phyloP scores from a whole-genome alignment of 1,140 invertebrate genomes.

The Trichonephila clavata region DNA sequence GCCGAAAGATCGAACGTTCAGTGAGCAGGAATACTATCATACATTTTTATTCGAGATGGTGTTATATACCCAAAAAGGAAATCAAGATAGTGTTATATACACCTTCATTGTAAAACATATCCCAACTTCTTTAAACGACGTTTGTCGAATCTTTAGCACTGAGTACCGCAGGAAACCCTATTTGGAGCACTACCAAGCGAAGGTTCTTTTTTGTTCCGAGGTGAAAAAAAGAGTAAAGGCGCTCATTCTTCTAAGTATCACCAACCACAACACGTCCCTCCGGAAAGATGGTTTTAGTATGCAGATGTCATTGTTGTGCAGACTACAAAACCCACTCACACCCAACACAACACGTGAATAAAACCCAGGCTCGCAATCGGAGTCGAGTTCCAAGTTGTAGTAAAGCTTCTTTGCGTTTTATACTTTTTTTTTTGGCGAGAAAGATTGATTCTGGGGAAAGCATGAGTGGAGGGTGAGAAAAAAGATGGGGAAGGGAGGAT shows the following conservation, averaged over 20 bases:
- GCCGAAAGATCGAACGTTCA: neutral
- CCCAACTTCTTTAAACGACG: neutral
- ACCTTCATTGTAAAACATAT: neutral
- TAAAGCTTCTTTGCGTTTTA: constrained; percentile 49
- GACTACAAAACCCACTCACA: neutral
- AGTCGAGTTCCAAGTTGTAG: neutral
- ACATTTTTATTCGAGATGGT: neutral
- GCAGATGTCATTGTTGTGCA: constrained; percentile 56
- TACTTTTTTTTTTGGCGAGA: neutral
- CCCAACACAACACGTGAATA: constrained; percentile 43
- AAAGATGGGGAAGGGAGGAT: neutral
- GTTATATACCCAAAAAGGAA: neutral
- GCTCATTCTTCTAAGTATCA: constrained; percentile 35
- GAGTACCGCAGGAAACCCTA: neutral
- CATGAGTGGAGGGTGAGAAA: neutral
- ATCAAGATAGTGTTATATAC: neutral
- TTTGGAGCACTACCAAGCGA: neutral
- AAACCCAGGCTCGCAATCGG: constrained; percentile 49
- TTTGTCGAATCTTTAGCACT: neutral
- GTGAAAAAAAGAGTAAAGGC: neutral
- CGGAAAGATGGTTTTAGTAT: constrained; percentile 61
- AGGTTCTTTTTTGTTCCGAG: too few species aligned
- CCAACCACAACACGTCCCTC: constrained; percentile 56
- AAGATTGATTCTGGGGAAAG: neutral
- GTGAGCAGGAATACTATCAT: neutral